Evolutionary conservation across 2,888 invertebrate species (phyloP).

Genomic region (Hanleya hanleyi): DNA sequence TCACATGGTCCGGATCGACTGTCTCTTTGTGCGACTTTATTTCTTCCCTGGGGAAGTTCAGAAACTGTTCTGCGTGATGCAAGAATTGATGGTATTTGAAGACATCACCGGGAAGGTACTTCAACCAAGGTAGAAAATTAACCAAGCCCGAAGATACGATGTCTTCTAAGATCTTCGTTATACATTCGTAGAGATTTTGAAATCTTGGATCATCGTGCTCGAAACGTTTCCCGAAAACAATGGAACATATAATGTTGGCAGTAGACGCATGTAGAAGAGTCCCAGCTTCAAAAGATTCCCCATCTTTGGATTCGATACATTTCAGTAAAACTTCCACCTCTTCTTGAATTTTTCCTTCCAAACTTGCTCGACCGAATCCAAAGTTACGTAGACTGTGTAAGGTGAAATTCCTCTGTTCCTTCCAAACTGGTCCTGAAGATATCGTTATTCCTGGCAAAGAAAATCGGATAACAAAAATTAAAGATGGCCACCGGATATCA

Average conservation of each 20-base stretch:
- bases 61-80: constrained; percentile 36
- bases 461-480: too few relatives aligned
- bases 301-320: neutral
- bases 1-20: constrained; percentile 30
- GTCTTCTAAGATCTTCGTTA: neutral
- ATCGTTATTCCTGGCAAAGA: neutral
- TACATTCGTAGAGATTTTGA: neutral
- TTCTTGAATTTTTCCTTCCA: neutral
- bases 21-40: constrained; percentile 32
- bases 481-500: too few relatives aligned
- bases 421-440: neutral
- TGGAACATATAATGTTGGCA: neutral
- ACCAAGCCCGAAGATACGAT: neutral
- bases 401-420: neutral
- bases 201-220: neutral
- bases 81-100: constrained; percentile 34
- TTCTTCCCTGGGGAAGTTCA: constrained; percentile 22
- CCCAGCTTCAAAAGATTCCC: neutral
- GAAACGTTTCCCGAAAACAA: neutral
- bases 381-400: neutral
- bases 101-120: constrained; percentile 40
- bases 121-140: constrained; percentile 26
- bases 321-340: neutral
- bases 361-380: neutral
- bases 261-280: neutral